Evolutionary conservation across 2,797 vertebrate species (phyloP), one percentile per base, ranked within the genome.

Genomic region (Sebastes flavidus): DNA sequence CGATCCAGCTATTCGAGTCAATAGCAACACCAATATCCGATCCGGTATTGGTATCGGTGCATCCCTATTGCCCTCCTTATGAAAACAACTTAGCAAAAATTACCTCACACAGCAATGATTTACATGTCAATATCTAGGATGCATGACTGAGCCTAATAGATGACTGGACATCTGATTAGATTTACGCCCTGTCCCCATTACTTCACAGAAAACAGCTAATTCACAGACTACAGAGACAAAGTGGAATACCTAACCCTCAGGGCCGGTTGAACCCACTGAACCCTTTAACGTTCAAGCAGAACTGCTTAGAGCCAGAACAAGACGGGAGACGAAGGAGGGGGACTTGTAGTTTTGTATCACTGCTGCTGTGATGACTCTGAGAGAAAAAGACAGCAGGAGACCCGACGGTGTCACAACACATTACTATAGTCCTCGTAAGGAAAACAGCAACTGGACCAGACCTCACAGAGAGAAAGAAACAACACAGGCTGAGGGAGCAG

Each of bases 371-470:
- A 83, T 52, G 72, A 79, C 72, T 82, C 67, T 65, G 66, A 79
- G 71, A 76, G 81, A 80, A 67, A 75, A 90, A 61, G 83, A 80
- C 88, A 70, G 84, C 90, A 87, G 91, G 92, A 92, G 85, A 85
- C 78, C 80, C 22, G 67, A 79, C 24, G 42, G 86, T 91, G 91
- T 92, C 91, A 92, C 87, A 89, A 86, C 81, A 87, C 81, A 88
- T 89, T 87, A 91, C 88, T 90, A 86, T 60, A 70, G 76, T 62
- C 78, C 56, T 76, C 8, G 29, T 73, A 68, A 52, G 84, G 42
- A 87, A 84, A 88, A 88, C 81, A 87, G 65, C 82, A 89, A 90
- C 84, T 72, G 81, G 77, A 80, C 56, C 72, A 88, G 90, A 91
- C 89, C 92, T 91, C 89, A 89, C 87, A 88, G 82, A 82, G 80